Percentiles rank a stretch among this genome's conserved stretches.
Conservation (phyloP, 2,888 invertebrate genomes). For the Pycnomerus fuliginosus region DNA sequence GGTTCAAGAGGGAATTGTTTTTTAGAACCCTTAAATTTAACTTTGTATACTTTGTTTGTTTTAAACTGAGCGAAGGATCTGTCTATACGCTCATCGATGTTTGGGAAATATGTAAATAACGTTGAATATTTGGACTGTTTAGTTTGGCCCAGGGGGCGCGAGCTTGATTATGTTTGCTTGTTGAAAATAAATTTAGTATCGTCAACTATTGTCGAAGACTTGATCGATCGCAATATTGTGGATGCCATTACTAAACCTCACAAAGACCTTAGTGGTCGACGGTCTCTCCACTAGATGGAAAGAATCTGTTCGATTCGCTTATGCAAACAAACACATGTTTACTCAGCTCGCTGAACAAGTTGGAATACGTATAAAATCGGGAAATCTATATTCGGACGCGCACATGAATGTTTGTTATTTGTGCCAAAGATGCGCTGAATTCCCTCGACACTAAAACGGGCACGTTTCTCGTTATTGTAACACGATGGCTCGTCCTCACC, state of each 20-base stretch:
- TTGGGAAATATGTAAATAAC: constrained; percentile 20
- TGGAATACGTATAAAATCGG: constrained; percentile 44
- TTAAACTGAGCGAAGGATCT: too few species aligned
- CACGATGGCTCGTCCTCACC: constrained; percentile 25
- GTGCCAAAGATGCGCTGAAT: constrained; percentile 43
- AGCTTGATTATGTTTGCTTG: constrained; percentile 39
- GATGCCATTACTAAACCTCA: background rate
- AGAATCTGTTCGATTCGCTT: constrained; percentile 41
- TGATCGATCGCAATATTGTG: constrained; percentile 8
- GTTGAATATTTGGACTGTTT: constrained; percentile 28
- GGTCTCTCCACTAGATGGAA: constrained; percentile 8
- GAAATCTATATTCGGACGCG: constrained; percentile 44
- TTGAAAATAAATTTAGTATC: constrained; percentile 35
- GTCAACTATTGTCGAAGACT: constrained; percentile 16
- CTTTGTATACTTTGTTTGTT: constrained; percentile 13
- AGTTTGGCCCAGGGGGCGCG: constrained; percentile 28
- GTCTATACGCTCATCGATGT: constrained; percentile 10
- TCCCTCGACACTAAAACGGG: constrained; percentile 37
- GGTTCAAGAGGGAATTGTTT: constrained; percentile 16
- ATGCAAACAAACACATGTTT: constrained; percentile 46
- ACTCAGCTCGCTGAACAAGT: constrained; percentile 44
- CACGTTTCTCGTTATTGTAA: constrained; percentile 45
- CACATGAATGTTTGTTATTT: constrained; percentile 35
- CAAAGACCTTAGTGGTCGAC: background rate
- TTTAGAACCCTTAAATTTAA: constrained; percentile 7